Evolutionary conservation across 2,797 vertebrate species (phyloP).

Genomic region (Sciurus vulgaris): DNA sequence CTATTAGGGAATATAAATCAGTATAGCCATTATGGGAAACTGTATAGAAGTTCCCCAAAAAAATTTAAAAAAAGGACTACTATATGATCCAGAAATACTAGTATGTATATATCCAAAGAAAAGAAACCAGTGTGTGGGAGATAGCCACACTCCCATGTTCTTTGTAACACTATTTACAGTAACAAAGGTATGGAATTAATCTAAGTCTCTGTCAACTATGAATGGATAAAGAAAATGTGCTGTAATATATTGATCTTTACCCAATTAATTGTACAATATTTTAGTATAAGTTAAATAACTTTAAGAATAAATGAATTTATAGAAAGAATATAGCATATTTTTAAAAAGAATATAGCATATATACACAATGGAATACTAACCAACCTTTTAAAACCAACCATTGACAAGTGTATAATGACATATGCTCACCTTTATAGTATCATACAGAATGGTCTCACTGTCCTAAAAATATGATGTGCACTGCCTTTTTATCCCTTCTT

Average conservation of each 20-base stretch:
- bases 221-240: not conserved
- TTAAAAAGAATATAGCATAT: not conserved
- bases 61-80: not conserved
- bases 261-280: not conserved
- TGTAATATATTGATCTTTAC: not conserved
- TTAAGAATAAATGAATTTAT: not conserved
- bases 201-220: not conserved
- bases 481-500: not conserved
- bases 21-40: not conserved
- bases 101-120: not conserved
- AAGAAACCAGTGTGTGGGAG: not conserved
- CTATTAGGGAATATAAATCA: not conserved
- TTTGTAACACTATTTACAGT: not conserved
- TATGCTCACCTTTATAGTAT: not conserved
- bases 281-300: not conserved
- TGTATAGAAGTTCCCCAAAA: not conserved
- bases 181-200: not conserved
- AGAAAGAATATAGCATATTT: not conserved
- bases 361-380: not conserved
- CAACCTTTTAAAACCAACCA: not conserved
- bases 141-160: not conserved
- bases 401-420: not conserved
- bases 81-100: not conserved
- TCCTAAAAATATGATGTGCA: not conserved
- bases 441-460: not conserved